Base-by-base conservation (phyloP, 2,797 vertebrate species). In the Nasua narica region DNA sequence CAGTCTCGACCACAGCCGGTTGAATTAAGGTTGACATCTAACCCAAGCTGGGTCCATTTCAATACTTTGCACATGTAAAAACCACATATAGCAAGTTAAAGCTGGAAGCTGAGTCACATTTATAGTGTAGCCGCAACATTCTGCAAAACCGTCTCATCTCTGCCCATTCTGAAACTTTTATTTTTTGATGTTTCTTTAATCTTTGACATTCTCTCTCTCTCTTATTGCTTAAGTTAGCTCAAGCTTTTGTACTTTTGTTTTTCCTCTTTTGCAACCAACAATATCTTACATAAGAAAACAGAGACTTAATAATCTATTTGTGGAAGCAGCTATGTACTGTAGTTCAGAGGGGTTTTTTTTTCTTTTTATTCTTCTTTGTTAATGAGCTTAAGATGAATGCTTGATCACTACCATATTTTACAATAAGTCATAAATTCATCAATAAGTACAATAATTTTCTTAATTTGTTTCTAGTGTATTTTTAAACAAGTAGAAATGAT, bases 1-100 rank as follows among this genome's bases (percentile, higher is more conserved):
- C 50, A 56, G 50, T 54, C 16, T 43, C 29, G 40, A 14, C 60
- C 74, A 96, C 19, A 43, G n/a, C 50, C 50, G 29, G 79, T n/a
- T 95, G 52, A 93, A 78, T 86, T 87, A 84, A 87, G 50, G 16
- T 32, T 94, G 77, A 69, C 21, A 54, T 70, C 14, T 93, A 93
- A 87, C 35, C 15, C 37, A 67, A 29, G 13, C 7, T 87, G 54
- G 8, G 48, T 12, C 32, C 76, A 87, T 94, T 94, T 94, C 35
- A 76, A 93, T 92, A 54, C n/a, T 19, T 91, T 23, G 3, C 50
- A 65, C 29, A 65, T 40, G 70, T 50, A 50, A 82, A 87, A 96
- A 50, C 48, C 15, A 81, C 13, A 7, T 40, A 84, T 5, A 85
- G 5, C 13, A 58, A 14, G 9, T 74, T n/a, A 90, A 65, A 92